A percentile compares a stretch with the other conserved stretches of the same genome.
Conservation (phyloP, 2,797 vertebrate genomes). For the Odontamblyopus lacepedii region DNA sequence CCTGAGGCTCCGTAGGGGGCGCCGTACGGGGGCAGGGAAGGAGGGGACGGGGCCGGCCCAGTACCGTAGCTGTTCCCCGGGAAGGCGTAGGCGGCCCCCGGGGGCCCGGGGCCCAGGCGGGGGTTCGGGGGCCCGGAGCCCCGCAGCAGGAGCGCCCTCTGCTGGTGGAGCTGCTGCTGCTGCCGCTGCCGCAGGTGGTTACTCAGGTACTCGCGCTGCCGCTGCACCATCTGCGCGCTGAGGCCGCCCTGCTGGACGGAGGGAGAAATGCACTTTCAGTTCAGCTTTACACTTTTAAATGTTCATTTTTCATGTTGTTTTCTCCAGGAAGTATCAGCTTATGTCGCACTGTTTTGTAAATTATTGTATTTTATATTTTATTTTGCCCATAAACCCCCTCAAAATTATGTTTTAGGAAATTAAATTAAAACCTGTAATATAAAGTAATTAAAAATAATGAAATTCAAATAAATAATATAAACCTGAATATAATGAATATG, state of each 20-base stretch:
- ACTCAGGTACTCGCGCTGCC: constrained; percentile 93
- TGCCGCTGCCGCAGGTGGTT: constrained; percentile 86
- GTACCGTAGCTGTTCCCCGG: constrained; percentile 92
- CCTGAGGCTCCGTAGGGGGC: constrained; percentile 78
- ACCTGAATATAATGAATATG: no score
- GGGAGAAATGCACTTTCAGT: no score
- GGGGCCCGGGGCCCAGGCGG: constrained; percentile 85
- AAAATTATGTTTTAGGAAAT: no score
- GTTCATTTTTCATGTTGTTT: no score
- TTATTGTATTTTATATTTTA: no score
- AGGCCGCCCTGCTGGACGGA: constrained; percentile 81
- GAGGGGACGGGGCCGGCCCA: constrained; percentile 23
- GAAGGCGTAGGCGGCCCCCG: constrained; percentile 87
- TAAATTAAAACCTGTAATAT: no score
- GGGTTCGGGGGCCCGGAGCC: constrained; percentile 82
- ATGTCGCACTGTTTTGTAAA: no score
- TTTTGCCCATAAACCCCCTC: no score
- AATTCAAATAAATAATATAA: no score
- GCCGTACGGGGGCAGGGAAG: constrained; percentile 64
- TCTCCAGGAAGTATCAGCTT: no score
- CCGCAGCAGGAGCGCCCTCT: constrained; percentile 91
- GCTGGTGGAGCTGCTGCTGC: constrained; percentile 77
- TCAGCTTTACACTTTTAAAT: no score
- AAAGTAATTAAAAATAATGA: no score
- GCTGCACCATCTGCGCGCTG: constrained; percentile 94